Evolutionary conservation across 2,888 invertebrate genomes (phyloP).

Genomic region (Spodoptera picta): DNA sequence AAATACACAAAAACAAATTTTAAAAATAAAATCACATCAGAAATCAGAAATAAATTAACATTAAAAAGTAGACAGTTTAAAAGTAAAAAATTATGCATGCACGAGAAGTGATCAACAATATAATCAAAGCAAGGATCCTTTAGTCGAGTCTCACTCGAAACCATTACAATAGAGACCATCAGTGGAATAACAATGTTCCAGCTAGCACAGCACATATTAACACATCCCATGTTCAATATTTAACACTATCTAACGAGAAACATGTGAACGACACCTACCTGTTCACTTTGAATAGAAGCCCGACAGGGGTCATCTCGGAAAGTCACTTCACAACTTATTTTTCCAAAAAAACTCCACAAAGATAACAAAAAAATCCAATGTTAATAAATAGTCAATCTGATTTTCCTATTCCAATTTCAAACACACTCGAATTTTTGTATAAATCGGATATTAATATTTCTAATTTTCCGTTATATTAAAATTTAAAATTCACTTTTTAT

Average conservation of each 20-base stretch:
- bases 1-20: no score
- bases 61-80: slow-evolving; percentile 12
- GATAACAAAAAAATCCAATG: slow-evolving; percentile 7
- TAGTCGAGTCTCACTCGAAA: slow-evolving; percentile 42
- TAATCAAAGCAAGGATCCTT: slow-evolving; percentile 49
- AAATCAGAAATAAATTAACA: slow-evolving; percentile 4
- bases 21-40: no score
- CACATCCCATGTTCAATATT: slow-evolving; percentile 73
- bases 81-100: slow-evolving; percentile 46
- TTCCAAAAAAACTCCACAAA: slow-evolving; percentile 40
- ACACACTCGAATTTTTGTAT: slow-evolving; percentile 2
- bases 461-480: slow-evolving; percentile 7
- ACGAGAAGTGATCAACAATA: slow-evolving; percentile 46
- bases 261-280: slow-evolving; percentile 80
- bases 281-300: slow-evolving; percentile 89
- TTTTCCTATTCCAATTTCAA: slow-evolving; percentile 7
- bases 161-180: slow-evolving; percentile 57
- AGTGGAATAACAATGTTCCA: slow-evolving; percentile 56
- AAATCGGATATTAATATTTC: neutral
- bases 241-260: slow-evolving; percentile 60
- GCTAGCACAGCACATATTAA: slow-evolving; percentile 61
- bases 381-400: slow-evolving; percentile 1
- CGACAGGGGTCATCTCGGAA: slow-evolving; percentile 88
- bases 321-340: slow-evolving; percentile 60
- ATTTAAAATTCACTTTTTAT: slow-evolving; percentile 27